These are phyloP conservation scores for Agonopterix subpropinquella DNA, from an alignment of 2,888 invertebrate genomes.

Conservation along the genomic window DNA sequence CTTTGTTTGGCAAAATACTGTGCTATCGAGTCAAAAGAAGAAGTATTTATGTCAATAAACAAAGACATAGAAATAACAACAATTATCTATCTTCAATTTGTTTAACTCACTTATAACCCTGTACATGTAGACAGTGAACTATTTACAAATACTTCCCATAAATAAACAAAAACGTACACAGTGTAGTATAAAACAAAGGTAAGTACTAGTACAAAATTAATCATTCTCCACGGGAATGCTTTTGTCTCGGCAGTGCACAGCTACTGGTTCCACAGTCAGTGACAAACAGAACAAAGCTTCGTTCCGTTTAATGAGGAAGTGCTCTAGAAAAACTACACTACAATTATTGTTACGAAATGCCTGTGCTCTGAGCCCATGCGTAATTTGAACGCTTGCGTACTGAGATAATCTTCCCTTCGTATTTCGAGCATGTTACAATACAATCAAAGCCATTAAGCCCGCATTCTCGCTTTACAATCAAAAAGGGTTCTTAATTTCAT, in stretches of 20 bases:
- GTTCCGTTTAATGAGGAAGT: slow-evolving; percentile 67
- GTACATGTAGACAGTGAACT: too few species aligned
- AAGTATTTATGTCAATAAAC: too few species aligned
- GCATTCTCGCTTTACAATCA: slow-evolving; percentile 3
- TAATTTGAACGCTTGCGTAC: slow-evolving; percentile 36
- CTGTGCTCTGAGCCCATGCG: slow-evolving; percentile 23
- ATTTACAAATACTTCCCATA: too few species aligned
- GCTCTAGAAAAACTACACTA: slow-evolving; percentile 61
- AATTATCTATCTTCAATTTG: too few species aligned
- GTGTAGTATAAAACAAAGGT: too few species aligned
- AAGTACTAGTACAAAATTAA: neutral
- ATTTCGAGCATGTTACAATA: slow-evolving; percentile 13
- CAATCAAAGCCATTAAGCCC: slow-evolving; percentile 11
- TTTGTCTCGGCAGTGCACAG: slow-evolving; percentile 29
- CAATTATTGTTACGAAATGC: slow-evolving; percentile 57
- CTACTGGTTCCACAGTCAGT: slow-evolving; percentile 13
- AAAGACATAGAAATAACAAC: too few species aligned
- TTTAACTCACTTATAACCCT: too few species aligned
- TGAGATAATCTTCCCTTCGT: slow-evolving; percentile 25
- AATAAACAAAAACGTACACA: too few species aligned
- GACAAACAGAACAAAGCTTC: slow-evolving; percentile 33
- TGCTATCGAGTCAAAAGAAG: too few species aligned
- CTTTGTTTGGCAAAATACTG: too few species aligned
- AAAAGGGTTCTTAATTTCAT: neutral
- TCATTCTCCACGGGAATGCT: slow-evolving; percentile 19